Conservation (phyloP, 1,140 invertebrate genomes). For the Lasioglossum baleicum region DNA sequence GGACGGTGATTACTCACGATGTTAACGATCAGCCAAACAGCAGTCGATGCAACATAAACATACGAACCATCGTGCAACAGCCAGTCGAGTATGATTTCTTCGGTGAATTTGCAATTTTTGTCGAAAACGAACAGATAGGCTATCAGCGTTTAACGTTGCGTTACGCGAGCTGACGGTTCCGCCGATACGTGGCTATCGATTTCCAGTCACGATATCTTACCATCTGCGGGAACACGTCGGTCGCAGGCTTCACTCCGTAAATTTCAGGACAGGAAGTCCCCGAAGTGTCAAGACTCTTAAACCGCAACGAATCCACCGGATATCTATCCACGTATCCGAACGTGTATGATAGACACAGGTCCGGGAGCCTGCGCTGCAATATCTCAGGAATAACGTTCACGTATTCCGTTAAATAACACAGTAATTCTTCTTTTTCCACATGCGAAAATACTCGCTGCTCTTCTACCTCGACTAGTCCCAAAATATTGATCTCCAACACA, state of each 20-base stretch:
- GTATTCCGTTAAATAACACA: background rate
- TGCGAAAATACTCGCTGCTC: background rate
- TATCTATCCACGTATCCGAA: background rate
- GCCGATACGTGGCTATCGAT: slow-evolving; percentile 41
- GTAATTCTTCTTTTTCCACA: background rate
- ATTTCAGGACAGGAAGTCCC: slow-evolving; percentile 41
- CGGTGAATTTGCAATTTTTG: slow-evolving; percentile 36
- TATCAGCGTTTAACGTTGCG: slow-evolving; percentile 40
- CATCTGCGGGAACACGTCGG: slow-evolving; percentile 41
- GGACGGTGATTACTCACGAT: no score
- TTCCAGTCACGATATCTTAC: slow-evolving; percentile 50
- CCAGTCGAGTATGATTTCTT: background rate
- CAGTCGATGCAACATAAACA: no score
- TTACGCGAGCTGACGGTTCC: slow-evolving; percentile 36
- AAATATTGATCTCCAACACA: no score
- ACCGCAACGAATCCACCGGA: slow-evolving; percentile 33
- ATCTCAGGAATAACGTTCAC: no score
- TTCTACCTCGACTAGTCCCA: no score
- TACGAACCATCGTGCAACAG: no score
- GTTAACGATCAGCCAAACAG: no score
- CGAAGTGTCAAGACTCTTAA: slow-evolving; percentile 48
- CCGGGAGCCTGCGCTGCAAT: background rate
- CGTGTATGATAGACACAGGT: slow-evolving; percentile 8
- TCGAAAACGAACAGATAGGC: slow-evolving; percentile 13
- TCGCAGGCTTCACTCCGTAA: slow-evolving; percentile 41